These are phyloP conservation scores for Ciconia stormi DNA, from an alignment of 2,113 vertebrate genomes.

Conservation along the genomic window DNA sequence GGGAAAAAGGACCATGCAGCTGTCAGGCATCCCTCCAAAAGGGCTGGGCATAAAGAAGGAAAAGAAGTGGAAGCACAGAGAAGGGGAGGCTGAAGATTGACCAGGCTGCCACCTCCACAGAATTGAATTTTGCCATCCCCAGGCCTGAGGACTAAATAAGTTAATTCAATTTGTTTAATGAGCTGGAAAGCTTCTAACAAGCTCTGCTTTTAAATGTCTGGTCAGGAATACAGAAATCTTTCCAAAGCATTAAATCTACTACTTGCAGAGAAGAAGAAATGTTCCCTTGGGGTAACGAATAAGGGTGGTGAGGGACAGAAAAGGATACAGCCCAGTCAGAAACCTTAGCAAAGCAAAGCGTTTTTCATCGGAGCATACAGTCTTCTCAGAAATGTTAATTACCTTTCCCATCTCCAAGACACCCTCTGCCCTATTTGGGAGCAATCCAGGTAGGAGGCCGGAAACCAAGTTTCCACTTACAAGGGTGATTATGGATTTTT, in stretches of 20 bases:
- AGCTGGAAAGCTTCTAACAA: slow-evolving; percentile 41
- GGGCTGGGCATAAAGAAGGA: not conserved
- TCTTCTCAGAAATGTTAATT: slow-evolving; percentile 2
- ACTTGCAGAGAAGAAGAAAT: not conserved
- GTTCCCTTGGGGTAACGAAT: not conserved
- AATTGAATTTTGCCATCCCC: slow-evolving; percentile 28
- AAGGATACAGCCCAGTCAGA: not conserved
- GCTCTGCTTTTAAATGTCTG: not conserved
- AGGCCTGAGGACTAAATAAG: slow-evolving; percentile 6
- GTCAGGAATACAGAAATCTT: not conserved
- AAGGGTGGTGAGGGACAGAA: not conserved
- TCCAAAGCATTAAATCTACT: not conserved
- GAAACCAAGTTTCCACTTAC: not conserved
- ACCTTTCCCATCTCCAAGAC: not conserved
- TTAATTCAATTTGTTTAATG: slow-evolving; percentile 46
- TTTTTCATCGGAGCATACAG: not conserved
- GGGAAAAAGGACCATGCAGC: not conserved
- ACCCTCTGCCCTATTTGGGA: slow-evolving; percentile 27
- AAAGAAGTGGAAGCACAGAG: not conserved
- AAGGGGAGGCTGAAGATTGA: not conserved
- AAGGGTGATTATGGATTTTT: not conserved
- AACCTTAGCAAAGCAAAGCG: not conserved
- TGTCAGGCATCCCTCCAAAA: slow-evolving; percentile 26
- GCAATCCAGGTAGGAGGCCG: not conserved
- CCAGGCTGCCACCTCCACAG: slow-evolving; percentile 1